These are phyloP conservation scores for Nasalis larvatus DNA, from an alignment of 2,113 vertebrate genomes.

Conservation along the genomic window DNA sequence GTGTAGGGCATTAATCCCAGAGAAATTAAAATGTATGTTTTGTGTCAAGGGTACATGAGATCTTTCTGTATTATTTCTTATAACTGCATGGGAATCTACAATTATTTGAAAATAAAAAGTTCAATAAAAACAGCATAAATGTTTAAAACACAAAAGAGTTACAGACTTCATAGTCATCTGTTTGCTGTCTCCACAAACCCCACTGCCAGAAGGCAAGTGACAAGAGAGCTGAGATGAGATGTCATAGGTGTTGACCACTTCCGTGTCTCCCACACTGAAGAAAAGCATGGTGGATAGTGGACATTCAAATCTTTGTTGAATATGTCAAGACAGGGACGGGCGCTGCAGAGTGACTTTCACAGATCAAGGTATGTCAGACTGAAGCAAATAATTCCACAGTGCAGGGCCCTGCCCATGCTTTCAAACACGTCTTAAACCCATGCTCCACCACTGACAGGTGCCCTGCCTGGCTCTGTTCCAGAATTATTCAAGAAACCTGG, in stretches of 20 bases:
- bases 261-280: no score
- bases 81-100: not conserved
- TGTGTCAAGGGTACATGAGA: not conserved
- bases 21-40: not conserved
- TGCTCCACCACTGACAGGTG: no score
- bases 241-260: not conserved
- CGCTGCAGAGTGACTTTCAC: not conserved
- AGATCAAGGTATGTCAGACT: not conserved
- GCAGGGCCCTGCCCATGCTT: not conserved
- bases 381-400: not conserved
- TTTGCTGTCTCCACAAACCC: not conserved
- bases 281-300: not conserved
- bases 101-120: not conserved
- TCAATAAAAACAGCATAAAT: not conserved
- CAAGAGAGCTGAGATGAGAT: not conserved
- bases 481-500: not conserved
- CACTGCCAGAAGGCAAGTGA: not conserved
- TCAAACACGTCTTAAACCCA: not conserved
- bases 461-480: not conserved
- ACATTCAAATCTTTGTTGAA: no score
- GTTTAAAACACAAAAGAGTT: not conserved
- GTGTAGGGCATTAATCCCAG: not conserved
- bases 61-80: not conserved
- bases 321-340: not conserved
- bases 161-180: not conserved